Evolutionary conservation across 2,113 vertebrate genomes (phyloP), one percentile per base, ranked within the genome.

Genomic region (Microtus pennsylvanicus): DNA sequence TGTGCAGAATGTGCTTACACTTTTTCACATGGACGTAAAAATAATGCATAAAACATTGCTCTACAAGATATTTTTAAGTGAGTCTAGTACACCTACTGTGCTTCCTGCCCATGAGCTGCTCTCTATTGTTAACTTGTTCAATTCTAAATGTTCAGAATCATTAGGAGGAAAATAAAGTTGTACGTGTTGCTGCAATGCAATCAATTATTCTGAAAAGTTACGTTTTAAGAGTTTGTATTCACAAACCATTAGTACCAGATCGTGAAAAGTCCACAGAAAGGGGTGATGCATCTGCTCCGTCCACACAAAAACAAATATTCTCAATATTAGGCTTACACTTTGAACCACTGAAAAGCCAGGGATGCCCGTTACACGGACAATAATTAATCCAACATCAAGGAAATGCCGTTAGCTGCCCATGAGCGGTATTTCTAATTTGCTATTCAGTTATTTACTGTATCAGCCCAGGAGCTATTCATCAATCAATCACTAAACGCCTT

Each of bases 1-100:
- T 95, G 85, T 5, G 33, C 89, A 96, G 92, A 96, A 97, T 95
- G 89, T 97, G 78, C 98, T 98, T 91, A 28, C 19, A 85, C 91
- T 94, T 69, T 95, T 38, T 19, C 45, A 47, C 63, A 28, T 63
- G 14, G 38, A 42, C 50, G 95, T 45, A 14, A 65, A 93, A 86
- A 61, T 77, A 72, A 91, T 70, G 19, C 19, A 61, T 38, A 38
- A 2, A 78, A 38, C 42, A 75, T 13, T 61, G 21, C 38, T 93
- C 61, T 12, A 47, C 30, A 47, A 74, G 88, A 11, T 45, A 58
- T 42, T 35, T 92, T 83, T 85, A 74, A 63, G 4, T 72, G 12
- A 94, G 38, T 86, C 58, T 74, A 58, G 67, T 30, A 90, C 81
- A 6, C 13, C n/a, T 86, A 78, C 78, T 45, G 24, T 55, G 72